A percentile compares a stretch with the other conserved stretches of the same genome.
These are phyloP conservation scores for Drosophila funebris DNA, from an alignment of 1,140 invertebrate genomes.

Conservation along the genomic window DNA sequence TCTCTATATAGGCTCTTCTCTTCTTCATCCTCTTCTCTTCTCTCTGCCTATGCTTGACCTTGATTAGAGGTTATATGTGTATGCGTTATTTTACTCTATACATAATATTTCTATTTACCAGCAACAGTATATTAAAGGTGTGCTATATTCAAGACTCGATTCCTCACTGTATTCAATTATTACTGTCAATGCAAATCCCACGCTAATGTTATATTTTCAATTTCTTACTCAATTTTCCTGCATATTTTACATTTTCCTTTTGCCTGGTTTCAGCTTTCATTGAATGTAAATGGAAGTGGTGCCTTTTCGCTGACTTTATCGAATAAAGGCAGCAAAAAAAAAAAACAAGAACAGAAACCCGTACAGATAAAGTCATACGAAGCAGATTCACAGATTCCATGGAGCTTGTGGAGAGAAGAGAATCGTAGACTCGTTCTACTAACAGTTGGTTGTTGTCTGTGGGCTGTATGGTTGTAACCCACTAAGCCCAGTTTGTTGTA, in stretches of 20 bases:
- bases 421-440: background rate
- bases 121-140: too few relatives aligned
- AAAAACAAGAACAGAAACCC: background rate
- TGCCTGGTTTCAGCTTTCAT: background rate
- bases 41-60: too few relatives aligned
- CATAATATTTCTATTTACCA: too few relatives aligned
- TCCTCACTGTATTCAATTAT: slow-evolving; percentile 49
- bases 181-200: slow-evolving; percentile 62
- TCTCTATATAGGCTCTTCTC: too few relatives aligned
- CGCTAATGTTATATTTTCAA: slow-evolving; percentile 73
- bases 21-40: too few relatives aligned
- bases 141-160: background rate
- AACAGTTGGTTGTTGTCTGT: background rate
- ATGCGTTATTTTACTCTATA: too few relatives aligned
- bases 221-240: slow-evolving; percentile 51
- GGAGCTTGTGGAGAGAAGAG: background rate
- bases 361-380: background rate
- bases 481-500: slow-evolving; percentile 22
- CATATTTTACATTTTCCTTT: slow-evolving; percentile 53
- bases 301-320: slow-evolving; percentile 11
- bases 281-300: background rate
- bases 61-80: too few relatives aligned
- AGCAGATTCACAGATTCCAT: background rate
- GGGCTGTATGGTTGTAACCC: background rate
- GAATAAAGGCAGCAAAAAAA: background rate